Percentiles rank a stretch among this genome's conserved stretches.
phyloP scores from a whole-genome alignment of 2,113 vertebrate species.

The Epinephelus fuscoguttatus region DNA sequence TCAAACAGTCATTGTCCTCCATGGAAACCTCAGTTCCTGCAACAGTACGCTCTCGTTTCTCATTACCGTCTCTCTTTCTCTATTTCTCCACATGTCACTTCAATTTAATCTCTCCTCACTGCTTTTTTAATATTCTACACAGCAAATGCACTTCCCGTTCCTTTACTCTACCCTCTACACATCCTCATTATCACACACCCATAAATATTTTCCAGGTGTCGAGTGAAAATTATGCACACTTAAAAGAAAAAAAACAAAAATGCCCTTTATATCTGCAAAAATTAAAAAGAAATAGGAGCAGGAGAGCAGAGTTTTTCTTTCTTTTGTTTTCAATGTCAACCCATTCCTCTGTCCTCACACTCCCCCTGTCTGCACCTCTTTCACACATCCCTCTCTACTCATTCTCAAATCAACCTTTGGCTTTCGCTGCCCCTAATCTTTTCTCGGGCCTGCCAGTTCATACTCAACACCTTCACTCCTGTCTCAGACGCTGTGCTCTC shows the following conservation, averaged over 20 bases:
- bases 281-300: neutral
- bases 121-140: neutral
- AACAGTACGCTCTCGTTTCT: neutral
- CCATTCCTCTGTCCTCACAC: neutral
- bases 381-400: neutral
- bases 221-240: neutral
- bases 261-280: neutral
- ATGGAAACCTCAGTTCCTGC: neutral
- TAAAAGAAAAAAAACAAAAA: neutral
- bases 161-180: too few relatives aligned
- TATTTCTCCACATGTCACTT: neutral
- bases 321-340: slow-evolving; percentile 6
- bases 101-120: neutral
- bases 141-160: neutral
- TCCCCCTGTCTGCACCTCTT: neutral
- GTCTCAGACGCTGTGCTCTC: neutral
- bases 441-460: neutral
- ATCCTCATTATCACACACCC: neutral
- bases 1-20: slow-evolving; percentile 2
- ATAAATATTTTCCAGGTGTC: neutral
- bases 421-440: neutral
- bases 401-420: slow-evolving; percentile 16
- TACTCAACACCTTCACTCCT: neutral
- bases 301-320: neutral
- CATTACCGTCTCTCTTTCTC: neutral